A percentile compares a stretch with the other conserved stretches of the same genome.
These are phyloP conservation scores for Thysanoteuthis rhombus DNA, from an alignment of 2,888 invertebrate species.

Conservation along the genomic window DNA sequence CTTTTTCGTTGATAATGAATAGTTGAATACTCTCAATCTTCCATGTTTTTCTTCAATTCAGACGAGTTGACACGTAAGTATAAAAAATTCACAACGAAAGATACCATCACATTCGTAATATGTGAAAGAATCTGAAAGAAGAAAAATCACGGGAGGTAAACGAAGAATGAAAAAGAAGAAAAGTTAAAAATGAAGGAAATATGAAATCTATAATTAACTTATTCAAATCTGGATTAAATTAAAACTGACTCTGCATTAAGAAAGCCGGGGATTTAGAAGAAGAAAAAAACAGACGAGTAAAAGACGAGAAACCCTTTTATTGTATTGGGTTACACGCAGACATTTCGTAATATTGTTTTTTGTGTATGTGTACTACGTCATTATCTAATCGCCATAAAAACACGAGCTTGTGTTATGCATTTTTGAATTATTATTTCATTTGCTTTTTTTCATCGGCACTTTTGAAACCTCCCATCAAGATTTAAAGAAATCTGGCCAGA, in stretches of 20 bases:
- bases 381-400: not conserved
- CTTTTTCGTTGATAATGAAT: too few relatives aligned
- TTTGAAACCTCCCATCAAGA: not conserved
- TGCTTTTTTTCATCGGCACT: not conserved
- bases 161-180: not conserved
- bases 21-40: too few relatives aligned
- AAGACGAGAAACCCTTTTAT: not conserved
- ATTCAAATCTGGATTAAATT: conserved; percentile 12
- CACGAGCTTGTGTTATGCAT: not conserved
- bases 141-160: not conserved
- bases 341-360: not conserved
- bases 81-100: not conserved
- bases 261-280: not conserved
- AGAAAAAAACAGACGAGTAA: not conserved
- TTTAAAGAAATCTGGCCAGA: not conserved
- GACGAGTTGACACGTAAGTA: not conserved
- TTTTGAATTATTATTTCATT: not conserved
- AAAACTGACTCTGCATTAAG: not conserved
- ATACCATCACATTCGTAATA: not conserved
- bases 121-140: not conserved
- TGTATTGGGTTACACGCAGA: not conserved
- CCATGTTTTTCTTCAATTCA: not conserved
- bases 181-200: not conserved
- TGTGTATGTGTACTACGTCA: not conserved
- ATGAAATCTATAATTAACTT: not conserved